Evolutionary conservation across 1,140 invertebrate species (phyloP), one percentile per base, ranked within the genome.

Genomic region (Cephus cinctus): DNA sequence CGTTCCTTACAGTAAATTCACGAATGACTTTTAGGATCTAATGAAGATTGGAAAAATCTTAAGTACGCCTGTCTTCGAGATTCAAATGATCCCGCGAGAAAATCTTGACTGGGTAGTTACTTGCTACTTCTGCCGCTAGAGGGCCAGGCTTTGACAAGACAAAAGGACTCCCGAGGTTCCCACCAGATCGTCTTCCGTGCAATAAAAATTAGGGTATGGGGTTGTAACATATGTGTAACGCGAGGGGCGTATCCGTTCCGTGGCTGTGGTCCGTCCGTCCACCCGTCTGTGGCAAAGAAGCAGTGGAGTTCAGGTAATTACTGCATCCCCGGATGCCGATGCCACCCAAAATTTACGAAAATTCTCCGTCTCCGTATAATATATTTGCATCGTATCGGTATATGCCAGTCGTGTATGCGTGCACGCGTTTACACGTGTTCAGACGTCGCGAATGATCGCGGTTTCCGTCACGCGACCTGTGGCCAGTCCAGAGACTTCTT

Each of bases 181-280:
- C 38, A 40, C 38, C 21, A 40, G 38, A 21, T 11, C 11, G n/a
- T 12, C 25, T 30, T 47, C 12, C 45, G 22, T 39, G 35, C 23
- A 39, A 47, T 40, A 47, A 41, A 47, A 47, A 47, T 40, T 47
- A 35, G 45, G 25, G 6, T 23, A n/a, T 47, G 32, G 25, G 42
- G 36, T 31, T 30, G 46, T 47, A 47, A 47, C 46, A 47, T 47
- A 34, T 47, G 46, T 47, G 46, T 41, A 47, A 47, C 46, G 46
- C 46, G 36, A 47, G 25, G 46, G 46, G 46, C 46, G 46, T 39
- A 39, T 3, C 36, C 36, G 35, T 30, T 39, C 36, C 39, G 46
- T 36, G 46, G 46, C 39, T 19, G 31, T 9, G 30, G 4, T 44
- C 30, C 22, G n/a, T 40, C 36, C 15, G 14, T 31, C 39, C 36